phyloP scores from a whole-genome alignment of 2,113 vertebrate species.

The Sceloporus undulatus region DNA sequence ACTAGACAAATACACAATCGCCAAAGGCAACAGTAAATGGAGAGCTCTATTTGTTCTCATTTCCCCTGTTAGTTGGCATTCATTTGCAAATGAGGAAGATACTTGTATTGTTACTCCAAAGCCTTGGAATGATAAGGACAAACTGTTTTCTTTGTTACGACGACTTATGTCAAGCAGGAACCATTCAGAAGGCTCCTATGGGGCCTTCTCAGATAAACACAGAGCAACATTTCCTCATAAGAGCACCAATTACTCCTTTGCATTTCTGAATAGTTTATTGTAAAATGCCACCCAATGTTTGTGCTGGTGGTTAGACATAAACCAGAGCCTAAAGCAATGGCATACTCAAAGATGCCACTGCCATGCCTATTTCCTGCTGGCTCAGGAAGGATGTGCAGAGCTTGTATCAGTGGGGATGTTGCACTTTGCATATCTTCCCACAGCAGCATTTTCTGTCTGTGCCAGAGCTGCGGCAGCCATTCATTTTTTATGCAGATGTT shows the following conservation, averaged over 20 bases:
- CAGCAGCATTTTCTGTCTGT: constrained; percentile 56
- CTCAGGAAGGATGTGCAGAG: constrained; percentile 45
- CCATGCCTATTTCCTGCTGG: constrained; percentile 47
- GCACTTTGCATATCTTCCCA: constrained; percentile 65
- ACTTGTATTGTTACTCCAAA: background rate
- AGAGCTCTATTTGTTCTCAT: background rate
- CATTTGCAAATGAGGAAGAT: constrained; percentile 11
- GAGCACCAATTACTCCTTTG: background rate
- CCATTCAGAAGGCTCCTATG: background rate
- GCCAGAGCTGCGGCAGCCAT: constrained; percentile 61
- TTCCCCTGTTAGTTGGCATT: background rate
- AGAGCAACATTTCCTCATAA: constrained; percentile 17
- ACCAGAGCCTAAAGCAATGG: background rate
- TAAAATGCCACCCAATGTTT: background rate
- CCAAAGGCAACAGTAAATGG: background rate
- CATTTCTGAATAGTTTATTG: background rate
- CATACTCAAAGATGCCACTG: background rate
- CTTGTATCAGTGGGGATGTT: constrained; percentile 51
- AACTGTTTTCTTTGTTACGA: background rate
- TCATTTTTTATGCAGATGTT: constrained; percentile 72
- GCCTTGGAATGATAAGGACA: accelerated
- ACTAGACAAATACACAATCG: background rate
- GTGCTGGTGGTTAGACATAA: background rate
- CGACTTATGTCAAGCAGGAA: accelerated
- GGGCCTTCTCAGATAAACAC: background rate